Evolutionary conservation across 2,113 vertebrate species (phyloP).

Genomic region (Sander vitreus): DNA sequence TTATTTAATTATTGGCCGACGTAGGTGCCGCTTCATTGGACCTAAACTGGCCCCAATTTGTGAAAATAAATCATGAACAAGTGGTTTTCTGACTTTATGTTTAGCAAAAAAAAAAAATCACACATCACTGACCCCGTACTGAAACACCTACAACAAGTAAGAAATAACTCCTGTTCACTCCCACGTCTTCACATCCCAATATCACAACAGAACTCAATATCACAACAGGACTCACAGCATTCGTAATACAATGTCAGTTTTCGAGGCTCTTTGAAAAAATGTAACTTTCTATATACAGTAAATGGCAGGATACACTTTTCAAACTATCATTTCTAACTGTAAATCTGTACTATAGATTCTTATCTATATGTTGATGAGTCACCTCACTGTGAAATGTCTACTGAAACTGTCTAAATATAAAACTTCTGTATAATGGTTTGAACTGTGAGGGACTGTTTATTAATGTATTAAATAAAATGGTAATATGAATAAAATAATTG

Average conservation of each 20-base stretch:
- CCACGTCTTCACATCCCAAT: background rate
- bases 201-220: constrained; percentile 11
- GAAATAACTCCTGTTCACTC: constrained; percentile 5
- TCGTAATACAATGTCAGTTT: background rate
- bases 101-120: constrained; percentile 2
- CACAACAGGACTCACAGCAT: constrained; percentile 19
- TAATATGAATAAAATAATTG: constrained; percentile 46
- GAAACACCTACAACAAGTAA: constrained; percentile 5
- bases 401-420: constrained; percentile 23
- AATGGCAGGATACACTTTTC: background rate
- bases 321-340: constrained; percentile 30
- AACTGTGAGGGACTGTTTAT: constrained; percentile 17
- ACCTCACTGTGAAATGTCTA: constrained; percentile 16
- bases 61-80: constrained; percentile 4
- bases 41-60: background rate
- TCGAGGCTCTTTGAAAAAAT: constrained; percentile 1
- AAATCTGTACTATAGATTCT: constrained; percentile 24
- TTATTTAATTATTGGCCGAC: background rate
- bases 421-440: constrained; percentile 14
- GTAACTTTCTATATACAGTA: background rate
- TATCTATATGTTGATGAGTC: constrained; percentile 19
- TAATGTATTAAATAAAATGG: constrained; percentile 33
- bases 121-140: background rate
- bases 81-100: constrained; percentile 1
- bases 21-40: background rate